phyloP scores from a whole-genome alignment of 2,797 vertebrate species.

The Lacerta viridis region DNA sequence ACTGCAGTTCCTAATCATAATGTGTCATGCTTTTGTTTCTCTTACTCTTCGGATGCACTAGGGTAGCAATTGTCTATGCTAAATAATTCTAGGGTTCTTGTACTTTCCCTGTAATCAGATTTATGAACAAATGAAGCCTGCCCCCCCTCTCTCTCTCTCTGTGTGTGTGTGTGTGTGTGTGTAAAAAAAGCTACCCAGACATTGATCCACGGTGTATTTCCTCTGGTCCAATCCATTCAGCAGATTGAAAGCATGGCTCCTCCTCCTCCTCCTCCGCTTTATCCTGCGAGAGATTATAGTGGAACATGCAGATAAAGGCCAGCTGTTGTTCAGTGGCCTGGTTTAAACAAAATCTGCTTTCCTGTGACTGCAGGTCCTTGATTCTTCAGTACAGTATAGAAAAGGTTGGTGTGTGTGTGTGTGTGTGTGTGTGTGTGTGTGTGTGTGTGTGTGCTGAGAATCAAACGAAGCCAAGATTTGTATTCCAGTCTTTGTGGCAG shows the following conservation, averaged over 20 bases:
- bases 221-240: constrained; percentile 58
- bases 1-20: too few relatives aligned
- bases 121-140: not conserved
- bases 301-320: constrained; percentile 67
- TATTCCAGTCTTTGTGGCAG: constrained; percentile 18
- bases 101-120: not conserved
- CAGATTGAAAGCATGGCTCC: constrained; percentile 50
- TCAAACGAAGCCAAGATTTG: not conserved
- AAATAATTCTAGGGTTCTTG: not conserved
- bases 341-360: constrained; percentile 45
- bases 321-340: constrained; percentile 71
- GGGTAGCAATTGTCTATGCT: not conserved
- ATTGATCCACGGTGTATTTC: constrained; percentile 55
- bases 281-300: constrained; percentile 43
- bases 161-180: not conserved
- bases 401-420: not conserved
- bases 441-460: not conserved
- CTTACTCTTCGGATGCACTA: not conserved
- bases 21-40: not conserved
- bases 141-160: not conserved
- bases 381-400: constrained; percentile 18
- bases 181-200: constrained; percentile 1
- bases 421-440: too few relatives aligned
- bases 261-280: constrained; percentile 36
- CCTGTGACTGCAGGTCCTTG: not conserved